Evolutionary conservation across 1,140 invertebrate genomes (phyloP).

Genomic region (Matsumurasca onukii): DNA sequence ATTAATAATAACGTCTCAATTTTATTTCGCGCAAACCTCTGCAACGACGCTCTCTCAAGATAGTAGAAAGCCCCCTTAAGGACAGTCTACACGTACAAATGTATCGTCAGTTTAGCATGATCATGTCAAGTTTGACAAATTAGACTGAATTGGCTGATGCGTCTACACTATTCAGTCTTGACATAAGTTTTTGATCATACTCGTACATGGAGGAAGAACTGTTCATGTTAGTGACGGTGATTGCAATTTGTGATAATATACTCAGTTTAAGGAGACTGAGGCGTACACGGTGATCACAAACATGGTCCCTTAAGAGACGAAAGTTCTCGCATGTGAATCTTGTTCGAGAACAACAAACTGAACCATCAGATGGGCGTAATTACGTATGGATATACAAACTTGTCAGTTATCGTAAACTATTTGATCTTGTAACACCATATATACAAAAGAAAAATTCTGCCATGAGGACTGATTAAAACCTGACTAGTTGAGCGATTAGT

Average conservation of each 20-base stretch:
- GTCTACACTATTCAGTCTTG: neutral
- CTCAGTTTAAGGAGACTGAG: neutral
- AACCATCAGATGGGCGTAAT: neutral
- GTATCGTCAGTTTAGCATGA: neutral
- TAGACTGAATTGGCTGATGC: neutral
- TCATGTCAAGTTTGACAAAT: neutral
- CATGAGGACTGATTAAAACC: too few relatives aligned
- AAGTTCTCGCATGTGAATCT: too few relatives aligned
- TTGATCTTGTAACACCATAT: neutral
- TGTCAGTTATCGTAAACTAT: neutral
- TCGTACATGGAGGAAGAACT: neutral
- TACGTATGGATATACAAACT: neutral
- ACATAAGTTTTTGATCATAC: neutral
- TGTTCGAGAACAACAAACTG: neutral
- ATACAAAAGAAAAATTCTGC: neutral
- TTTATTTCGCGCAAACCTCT: too few relatives aligned
- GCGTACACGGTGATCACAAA: neutral
- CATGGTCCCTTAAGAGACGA: too few relatives aligned
- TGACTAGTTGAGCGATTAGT: too few relatives aligned
- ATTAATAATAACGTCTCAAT: too few relatives aligned
- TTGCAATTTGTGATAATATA: neutral
- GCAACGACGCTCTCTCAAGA: too few relatives aligned
- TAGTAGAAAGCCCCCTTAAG: too few relatives aligned
- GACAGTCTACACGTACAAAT: neutral
- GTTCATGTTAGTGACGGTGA: neutral